Percentiles rank a stretch among this genome's conserved stretches.
phyloP scores from a whole-genome alignment of 2,888 invertebrate genomes.

The Cosmia pyralina region DNA sequence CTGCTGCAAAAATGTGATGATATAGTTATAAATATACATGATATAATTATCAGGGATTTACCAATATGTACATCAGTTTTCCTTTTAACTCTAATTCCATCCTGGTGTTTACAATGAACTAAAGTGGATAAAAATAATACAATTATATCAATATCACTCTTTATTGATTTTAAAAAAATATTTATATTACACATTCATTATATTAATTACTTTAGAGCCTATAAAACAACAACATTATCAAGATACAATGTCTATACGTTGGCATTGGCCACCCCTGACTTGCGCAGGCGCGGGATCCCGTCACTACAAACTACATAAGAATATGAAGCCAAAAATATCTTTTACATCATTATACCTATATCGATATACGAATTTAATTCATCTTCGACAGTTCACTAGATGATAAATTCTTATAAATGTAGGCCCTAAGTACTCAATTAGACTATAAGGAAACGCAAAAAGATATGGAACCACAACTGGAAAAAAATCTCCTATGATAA shows the following conservation, averaged over 20 bases:
- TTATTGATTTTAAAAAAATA: constrained; percentile 90
- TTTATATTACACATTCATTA: constrained; percentile 89
- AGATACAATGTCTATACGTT: constrained; percentile 75
- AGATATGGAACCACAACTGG: constrained; percentile 71
- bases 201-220: constrained; percentile 83
- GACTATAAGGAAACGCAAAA: constrained; percentile 77
- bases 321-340: constrained; percentile 85
- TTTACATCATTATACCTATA: constrained; percentile 79
- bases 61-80: background rate
- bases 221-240: constrained; percentile 85
- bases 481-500: constrained; percentile 74
- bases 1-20: background rate
- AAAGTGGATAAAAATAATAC: constrained; percentile 65
- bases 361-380: constrained; percentile 78
- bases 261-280: constrained; percentile 67
- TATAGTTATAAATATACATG: background rate
- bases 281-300: constrained; percentile 63
- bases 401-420: constrained; percentile 76
- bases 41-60: background rate
- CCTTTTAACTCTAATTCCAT: too few species aligned
- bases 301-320: constrained; percentile 74
- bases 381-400: constrained; percentile 74
- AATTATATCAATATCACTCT: constrained; percentile 86
- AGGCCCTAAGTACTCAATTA: constrained; percentile 86
- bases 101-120: background rate